Conservation (phyloP, 2,113 vertebrate species). For the Chloroceryle aenea region DNA sequence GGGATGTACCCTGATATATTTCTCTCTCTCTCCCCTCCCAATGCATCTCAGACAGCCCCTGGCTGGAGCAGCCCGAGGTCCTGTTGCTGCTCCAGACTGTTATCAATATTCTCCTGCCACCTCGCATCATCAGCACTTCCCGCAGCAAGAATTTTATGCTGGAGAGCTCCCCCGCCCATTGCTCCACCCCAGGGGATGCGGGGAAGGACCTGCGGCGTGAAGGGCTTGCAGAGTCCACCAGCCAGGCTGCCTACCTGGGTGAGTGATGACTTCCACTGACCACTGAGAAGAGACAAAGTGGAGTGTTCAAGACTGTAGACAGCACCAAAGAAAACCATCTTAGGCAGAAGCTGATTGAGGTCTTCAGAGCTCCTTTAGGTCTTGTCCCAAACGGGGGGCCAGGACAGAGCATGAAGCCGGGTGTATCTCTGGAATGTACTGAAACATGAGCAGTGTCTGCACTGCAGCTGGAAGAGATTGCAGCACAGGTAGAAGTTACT, state of each 20-base stretch:
- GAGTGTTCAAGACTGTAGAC: not conserved
- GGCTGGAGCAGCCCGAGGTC: slow-evolving; percentile 94
- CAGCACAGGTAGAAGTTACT: not conserved
- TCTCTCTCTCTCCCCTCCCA: slow-evolving; percentile 48
- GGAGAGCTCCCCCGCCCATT: slow-evolving; percentile 95
- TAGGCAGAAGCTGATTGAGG: not conserved
- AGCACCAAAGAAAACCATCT: not conserved
- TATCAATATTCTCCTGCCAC: slow-evolving; percentile 95
- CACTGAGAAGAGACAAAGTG: not conserved
- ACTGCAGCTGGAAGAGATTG: not conserved
- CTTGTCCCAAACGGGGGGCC: not conserved
- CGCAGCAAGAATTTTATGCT: slow-evolving; percentile 98
- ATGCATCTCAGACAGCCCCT: slow-evolving; percentile 87
- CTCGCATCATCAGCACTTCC: slow-evolving; percentile 96
- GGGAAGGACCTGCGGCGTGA: slow-evolving; percentile 93
- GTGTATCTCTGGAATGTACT: not conserved
- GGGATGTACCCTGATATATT: slow-evolving; percentile 46
- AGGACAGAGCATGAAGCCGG: not conserved
- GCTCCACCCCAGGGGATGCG: slow-evolving; percentile 92
- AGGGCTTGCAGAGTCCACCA: slow-evolving; percentile 94
- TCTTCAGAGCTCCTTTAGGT: not conserved
- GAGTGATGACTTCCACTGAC: slow-evolving; percentile 21
- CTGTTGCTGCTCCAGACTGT: slow-evolving; percentile 96
- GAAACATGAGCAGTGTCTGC: accelerated
- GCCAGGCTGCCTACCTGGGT: slow-evolving; percentile 98